phyloP scores from a whole-genome alignment of 2,888 invertebrate genomes.

The Perizoma flavofasciatum region DNA sequence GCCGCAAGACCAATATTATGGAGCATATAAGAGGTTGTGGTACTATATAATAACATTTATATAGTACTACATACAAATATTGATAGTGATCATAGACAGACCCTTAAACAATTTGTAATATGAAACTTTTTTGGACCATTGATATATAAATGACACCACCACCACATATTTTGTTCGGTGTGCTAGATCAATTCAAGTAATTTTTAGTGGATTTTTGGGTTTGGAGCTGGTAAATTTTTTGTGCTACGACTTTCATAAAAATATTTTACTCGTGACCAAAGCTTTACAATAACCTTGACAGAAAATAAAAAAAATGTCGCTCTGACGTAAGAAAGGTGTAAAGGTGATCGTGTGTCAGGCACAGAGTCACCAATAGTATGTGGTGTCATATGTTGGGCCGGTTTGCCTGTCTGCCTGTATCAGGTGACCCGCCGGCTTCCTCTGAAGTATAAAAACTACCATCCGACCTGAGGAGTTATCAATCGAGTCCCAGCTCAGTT shows the following conservation, averaged over 20 bases:
- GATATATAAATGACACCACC: too few species aligned
- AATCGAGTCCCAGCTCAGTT: conserved; percentile 66
- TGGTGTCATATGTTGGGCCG: conserved; percentile 73
- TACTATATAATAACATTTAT: too few species aligned
- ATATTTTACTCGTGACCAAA: conserved; percentile 39
- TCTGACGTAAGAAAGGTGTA: conserved; percentile 68
- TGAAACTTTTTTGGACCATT: too few species aligned
- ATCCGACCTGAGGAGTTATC: conserved; percentile 62
- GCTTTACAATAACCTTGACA: conserved; percentile 70
- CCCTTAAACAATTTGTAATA: too few species aligned
- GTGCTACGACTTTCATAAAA: too few species aligned
- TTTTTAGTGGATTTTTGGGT: too few species aligned
- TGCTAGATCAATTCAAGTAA: too few species aligned
- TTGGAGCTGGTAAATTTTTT: too few species aligned
- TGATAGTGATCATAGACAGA: too few species aligned
- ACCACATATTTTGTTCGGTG: too few species aligned
- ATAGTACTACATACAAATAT: too few species aligned
- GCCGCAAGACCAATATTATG: conserved; percentile 1
- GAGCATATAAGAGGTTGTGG: neutral
- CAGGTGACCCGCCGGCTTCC: conserved; percentile 65
- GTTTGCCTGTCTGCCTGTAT: conserved; percentile 73
- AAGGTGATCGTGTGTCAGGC: conserved; percentile 65
- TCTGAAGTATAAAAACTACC: conserved; percentile 77
- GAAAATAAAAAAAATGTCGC: conserved; percentile 61
- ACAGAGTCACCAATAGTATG: conserved; percentile 18